A percentile compares a stretch with the other conserved stretches of the same genome.
These are phyloP conservation scores for Drosophila chauvacae DNA, from an alignment of 1,140 invertebrate genomes.

Conservation along the genomic window DNA sequence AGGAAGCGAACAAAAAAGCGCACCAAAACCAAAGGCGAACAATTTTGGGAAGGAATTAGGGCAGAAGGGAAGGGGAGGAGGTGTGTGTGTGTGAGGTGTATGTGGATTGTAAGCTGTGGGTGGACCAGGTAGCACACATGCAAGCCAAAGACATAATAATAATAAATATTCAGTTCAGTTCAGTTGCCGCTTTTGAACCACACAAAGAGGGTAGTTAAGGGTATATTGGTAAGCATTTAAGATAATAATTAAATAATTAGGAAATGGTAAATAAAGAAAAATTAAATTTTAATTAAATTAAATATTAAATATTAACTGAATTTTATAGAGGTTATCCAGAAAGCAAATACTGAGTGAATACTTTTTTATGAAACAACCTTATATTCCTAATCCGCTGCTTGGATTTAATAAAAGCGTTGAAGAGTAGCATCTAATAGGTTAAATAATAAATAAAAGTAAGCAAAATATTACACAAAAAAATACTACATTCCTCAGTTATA, in stretches of 20 bases:
- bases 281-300: neutral
- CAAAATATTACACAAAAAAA: neutral
- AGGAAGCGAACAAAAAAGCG: constrained; percentile 31
- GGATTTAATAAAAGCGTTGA: neutral
- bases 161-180: constrained; percentile 81
- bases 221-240: neutral
- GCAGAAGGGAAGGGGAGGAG: constrained; percentile 1
- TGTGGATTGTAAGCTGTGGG: constrained; percentile 26
- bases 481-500: no score
- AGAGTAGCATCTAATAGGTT: neutral
- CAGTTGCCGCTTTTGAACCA: constrained; percentile 43
- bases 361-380: neutral
- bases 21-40: constrained; percentile 49
- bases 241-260: neutral
- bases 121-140: constrained; percentile 25
- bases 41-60: constrained; percentile 36
- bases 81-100: neutral
- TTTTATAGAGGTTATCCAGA: no score
- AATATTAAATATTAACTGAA: neutral
- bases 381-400: neutral
- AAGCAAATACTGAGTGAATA: neutral
- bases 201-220: neutral
- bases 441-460: neutral
- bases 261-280: neutral
- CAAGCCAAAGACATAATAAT: constrained; percentile 69